A percentile compares a stretch with the other conserved stretches of the same genome.
Conservation (phyloP, 2,888 invertebrate species). For the Exephanes ischioxanthus region DNA sequence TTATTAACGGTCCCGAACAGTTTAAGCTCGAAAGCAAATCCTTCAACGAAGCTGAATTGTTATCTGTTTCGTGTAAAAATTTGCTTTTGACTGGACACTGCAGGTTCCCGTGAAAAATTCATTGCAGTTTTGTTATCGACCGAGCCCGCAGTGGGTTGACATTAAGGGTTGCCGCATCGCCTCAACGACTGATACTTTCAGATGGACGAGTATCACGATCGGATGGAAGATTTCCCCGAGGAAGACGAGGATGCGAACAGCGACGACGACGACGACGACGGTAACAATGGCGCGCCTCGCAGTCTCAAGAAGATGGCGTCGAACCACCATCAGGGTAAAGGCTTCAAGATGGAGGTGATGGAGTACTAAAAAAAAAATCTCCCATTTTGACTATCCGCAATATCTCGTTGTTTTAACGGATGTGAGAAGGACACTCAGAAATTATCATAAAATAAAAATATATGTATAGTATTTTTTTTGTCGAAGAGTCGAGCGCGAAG, state of each 20-base stretch:
- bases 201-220: constrained; percentile 86
- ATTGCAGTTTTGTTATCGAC: too few species aligned
- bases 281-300: constrained; percentile 78
- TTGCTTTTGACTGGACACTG: background rate
- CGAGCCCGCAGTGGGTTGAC: too few species aligned
- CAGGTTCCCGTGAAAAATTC: background rate
- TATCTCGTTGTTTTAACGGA: constrained; percentile 18
- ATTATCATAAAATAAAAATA: constrained; percentile 15
- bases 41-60: too few species aligned
- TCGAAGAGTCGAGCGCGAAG: constrained; percentile 1
- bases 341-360: constrained; percentile 87
- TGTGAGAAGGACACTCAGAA: constrained; percentile 34
- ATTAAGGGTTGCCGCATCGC: background rate
- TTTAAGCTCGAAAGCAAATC: too few species aligned
- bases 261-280: constrained; percentile 80
- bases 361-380: constrained; percentile 84
- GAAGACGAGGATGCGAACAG: constrained; percentile 85
- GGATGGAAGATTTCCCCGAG: constrained; percentile 84
- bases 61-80: too few species aligned
- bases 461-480: constrained; percentile 45
- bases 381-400: constrained; percentile 8
- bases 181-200: constrained; percentile 73
- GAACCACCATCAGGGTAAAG: constrained; percentile 83
- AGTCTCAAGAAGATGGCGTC: constrained; percentile 82
- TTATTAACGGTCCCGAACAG: too few species aligned